Base-by-base conservation (phyloP, 1,140 invertebrate genomes). In the Anoplophora glabripennis region DNA sequence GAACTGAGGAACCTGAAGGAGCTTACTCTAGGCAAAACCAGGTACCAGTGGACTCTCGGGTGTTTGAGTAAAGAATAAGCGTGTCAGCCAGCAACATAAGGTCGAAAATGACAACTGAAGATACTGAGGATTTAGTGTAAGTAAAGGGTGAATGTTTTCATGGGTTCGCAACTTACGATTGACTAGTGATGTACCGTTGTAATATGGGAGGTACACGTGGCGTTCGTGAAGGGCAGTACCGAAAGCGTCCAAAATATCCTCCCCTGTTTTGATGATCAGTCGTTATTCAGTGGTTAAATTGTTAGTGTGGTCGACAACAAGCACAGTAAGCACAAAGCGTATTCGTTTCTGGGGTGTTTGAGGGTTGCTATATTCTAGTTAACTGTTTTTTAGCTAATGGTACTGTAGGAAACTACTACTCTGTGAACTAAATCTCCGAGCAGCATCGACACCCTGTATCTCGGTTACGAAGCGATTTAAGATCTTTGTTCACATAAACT, bases 151-250 rank as follows among this genome's bases (percentile, higher is more conserved):
- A 14, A 17, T 46, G 44, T 46, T 14, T 46, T 47, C 8, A 15
- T 41, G n/a, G 38, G 38, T 41, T 12, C 38, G 38, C 10, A 67
- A 89, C 87, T 89, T 89, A 89, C 88, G 83, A 82, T 74, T 86
- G 82, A 79, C 82, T 80, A 81, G 84, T 84, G 81, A 83, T 81
- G 73, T 86, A 86, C 79, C 89, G 81, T 83, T 88, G 83, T 86
- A 89, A 75, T 74, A 76, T 74, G 87, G 87, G 75, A 89, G 83
- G 76, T 89, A 89, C 77, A 89, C 84, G 77, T 89, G 86, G 78
- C 86, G 85, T 73, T 87, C 86, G 76, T 88, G 84, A 68, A 86
- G 79, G 66, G 86, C 86, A 75, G 82, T 81, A 73, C 83, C 84
- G 76, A 83, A 85, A 76, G 71, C 73, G 38, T 75, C 74, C 72